phyloP scores from a whole-genome alignment of 2,113 vertebrate species.

The Natator depressus region DNA sequence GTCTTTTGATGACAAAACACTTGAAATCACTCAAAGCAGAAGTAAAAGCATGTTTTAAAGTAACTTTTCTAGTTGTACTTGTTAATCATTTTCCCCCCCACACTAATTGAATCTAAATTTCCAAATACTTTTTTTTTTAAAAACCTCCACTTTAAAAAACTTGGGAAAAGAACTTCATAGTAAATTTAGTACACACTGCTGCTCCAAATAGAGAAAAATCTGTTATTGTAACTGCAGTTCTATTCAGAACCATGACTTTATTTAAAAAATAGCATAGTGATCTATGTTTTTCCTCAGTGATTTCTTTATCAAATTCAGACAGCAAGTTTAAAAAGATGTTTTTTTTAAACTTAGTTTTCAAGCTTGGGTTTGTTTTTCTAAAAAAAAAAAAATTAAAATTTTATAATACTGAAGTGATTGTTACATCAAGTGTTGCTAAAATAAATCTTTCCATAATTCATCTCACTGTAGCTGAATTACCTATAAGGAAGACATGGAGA shows the following conservation, averaged over 20 bases:
- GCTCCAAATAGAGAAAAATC: neutral
- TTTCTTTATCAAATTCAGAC: neutral
- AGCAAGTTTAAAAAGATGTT: neutral
- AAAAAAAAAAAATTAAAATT: rapidly evolving
- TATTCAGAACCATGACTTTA: neutral
- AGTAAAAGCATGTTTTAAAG: neutral
- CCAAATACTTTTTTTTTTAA: neutral
- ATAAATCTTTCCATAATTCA: neutral
- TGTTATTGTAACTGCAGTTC: neutral
- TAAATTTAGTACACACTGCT: neutral
- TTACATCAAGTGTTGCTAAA: neutral
- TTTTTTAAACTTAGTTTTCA: neutral
- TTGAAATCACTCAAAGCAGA: neutral
- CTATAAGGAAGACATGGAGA: neutral
- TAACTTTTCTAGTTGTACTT: neutral
- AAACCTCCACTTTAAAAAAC: neutral
- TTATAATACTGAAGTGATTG: neutral
- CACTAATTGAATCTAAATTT: neutral
- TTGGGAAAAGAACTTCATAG: neutral
- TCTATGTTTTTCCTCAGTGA: neutral
- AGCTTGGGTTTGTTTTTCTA: neutral
- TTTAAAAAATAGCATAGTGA: neutral
- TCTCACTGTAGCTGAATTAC: neutral
- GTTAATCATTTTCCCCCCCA: neutral
- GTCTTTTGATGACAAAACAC: slow-evolving; percentile 23